Percentiles rank a stretch among this genome's conserved stretches.
Evolutionary conservation across 2,797 vertebrate species (phyloP).

Genomic region (Pelobates cultripes): DNA sequence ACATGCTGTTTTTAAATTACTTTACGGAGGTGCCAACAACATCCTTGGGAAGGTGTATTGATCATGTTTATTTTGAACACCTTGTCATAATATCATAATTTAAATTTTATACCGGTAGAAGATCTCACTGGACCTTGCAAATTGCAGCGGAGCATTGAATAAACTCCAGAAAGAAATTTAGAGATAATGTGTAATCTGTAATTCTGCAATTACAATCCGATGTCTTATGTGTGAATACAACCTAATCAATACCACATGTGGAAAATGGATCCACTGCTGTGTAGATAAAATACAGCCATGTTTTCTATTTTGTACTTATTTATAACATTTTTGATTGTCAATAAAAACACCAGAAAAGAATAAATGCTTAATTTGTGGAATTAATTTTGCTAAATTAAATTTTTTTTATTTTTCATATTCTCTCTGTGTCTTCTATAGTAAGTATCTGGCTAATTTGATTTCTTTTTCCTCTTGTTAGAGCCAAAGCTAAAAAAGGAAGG

Average conservation of each 20-base stretch:
- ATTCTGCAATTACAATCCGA: background rate
- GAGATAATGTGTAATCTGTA: background rate
- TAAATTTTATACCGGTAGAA: background rate
- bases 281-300: too few relatives aligned
- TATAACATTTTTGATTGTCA: background rate
- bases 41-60: constrained; percentile 22
- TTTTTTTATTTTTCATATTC: too few relatives aligned
- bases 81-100: constrained; percentile 18
- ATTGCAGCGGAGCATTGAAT: background rate
- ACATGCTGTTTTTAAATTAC: constrained; percentile 51
- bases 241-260: background rate
- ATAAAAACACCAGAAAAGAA: too few relatives aligned
- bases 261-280: background rate
- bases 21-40: constrained; percentile 9
- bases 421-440: too few relatives aligned
- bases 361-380: too few relatives aligned
- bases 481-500: too few relatives aligned
- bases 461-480: too few relatives aligned
- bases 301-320: background rate
- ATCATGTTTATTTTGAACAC: constrained; percentile 28
- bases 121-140: constrained; percentile 22
- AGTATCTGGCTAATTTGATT: too few relatives aligned
- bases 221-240: background rate
- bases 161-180: background rate
- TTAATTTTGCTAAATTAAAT: too few relatives aligned